Evolutionary conservation across 92 coral and sea anemone species (phyloP).

Genomic region (Paramuricea clavata): DNA sequence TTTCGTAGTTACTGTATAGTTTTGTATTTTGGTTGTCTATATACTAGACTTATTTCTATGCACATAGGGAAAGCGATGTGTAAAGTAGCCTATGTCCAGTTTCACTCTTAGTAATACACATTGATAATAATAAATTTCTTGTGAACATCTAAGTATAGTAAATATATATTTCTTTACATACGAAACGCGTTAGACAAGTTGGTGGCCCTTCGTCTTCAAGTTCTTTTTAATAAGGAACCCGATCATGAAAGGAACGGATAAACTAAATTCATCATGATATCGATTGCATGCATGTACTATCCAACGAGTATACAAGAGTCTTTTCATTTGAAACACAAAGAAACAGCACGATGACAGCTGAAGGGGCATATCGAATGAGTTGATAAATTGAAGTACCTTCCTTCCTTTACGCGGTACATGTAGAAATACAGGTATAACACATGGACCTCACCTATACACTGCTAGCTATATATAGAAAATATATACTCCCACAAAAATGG

Average conservation of each 20-base stretch:
- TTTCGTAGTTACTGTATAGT: too few relatives aligned
- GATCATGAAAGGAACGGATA: not conserved
- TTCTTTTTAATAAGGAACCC: too few relatives aligned
- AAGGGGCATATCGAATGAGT: constrained; percentile 13
- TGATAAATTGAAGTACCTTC: constrained; percentile 16
- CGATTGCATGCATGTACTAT: constrained; percentile 5
- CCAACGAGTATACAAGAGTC: not conserved
- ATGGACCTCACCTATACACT: not conserved
- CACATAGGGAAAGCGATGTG: too few relatives aligned
- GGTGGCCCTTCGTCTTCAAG: too few relatives aligned
- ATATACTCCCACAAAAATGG: not conserved
- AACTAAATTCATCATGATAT: not conserved
- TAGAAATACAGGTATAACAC: constrained; percentile 2
- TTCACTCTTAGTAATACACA: too few relatives aligned
- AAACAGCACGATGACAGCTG: constrained; percentile 15
- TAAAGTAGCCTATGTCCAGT: too few relatives aligned
- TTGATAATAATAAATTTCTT: too few relatives aligned
- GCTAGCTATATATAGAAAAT: not conserved
- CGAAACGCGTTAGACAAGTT: not conserved
- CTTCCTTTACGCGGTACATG: constrained; percentile 31
- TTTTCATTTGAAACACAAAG: constrained; percentile 12
- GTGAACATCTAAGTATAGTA: too few relatives aligned
- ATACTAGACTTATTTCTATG: too few relatives aligned
- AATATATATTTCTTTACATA: not conserved
- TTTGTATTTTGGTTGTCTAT: too few relatives aligned